Evolutionary conservation across 2,888 invertebrate species (phyloP), one percentile per base, ranked within the genome.

Genomic region (Neocrepidodera transversa): DNA sequence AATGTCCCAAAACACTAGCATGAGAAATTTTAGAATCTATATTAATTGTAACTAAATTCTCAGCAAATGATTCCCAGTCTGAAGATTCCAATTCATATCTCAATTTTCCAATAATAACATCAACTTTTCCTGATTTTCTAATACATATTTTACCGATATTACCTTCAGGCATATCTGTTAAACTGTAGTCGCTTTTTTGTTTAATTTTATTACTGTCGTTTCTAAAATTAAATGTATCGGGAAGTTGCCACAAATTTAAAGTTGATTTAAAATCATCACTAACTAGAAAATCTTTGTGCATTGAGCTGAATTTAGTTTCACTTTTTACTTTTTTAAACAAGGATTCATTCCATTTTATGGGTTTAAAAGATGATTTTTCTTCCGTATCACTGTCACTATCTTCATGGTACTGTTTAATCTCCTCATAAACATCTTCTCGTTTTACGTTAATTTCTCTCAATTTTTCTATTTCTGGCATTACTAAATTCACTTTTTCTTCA

Each of bases 201-300:
- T 45, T 32, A 17, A 11, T 14, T 26, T 13, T 20, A 6, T 8
- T 17, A 2, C 8, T 2, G 11, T 58, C 38, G 10, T 55, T 49
- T 50, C 62, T 51, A 16, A 61, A 58, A 32, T 75, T 71, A 64
- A 79, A 73, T n/a, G 76, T 74, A 65, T 75, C 72, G 20, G 79
- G 79, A 51, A 79, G 60, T 73, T 78, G 68, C 65, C 77, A 70
- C 28, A 77, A 55, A 10, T 74, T 69, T 51, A 77, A 58, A n/a
- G 64, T 64, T 13, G 73, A 68, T 58, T 72, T 71, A 35, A 70
- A 69, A 50, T 76, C 72, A 64, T 17, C 26, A 42, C 28, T 35
- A 18, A 51, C 45, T 8, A 36, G 28, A 36, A 43, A 17, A 30
- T 30, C 23, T 40, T 23, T 17, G 11, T 47, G 18, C 6, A 17